These are phyloP conservation scores for Andricus grossulariae DNA, from an alignment of 1,140 invertebrate species.

Conservation along the genomic window DNA sequence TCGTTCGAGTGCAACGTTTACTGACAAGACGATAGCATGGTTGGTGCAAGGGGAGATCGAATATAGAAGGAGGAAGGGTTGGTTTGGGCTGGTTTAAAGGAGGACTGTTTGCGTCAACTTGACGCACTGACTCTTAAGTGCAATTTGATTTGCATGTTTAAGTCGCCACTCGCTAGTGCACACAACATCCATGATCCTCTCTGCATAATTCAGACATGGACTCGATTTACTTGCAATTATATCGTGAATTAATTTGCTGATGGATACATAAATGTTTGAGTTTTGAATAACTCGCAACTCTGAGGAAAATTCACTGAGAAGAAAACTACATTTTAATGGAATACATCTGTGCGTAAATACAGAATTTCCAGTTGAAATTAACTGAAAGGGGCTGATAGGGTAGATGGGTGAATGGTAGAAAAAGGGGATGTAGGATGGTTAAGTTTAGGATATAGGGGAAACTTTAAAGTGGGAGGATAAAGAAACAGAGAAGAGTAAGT, in stretches of 20 bases:
- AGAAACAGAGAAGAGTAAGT: no score
- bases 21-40: neutral
- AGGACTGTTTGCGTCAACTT: conserved; percentile 8
- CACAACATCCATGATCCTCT: neutral
- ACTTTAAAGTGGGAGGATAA: no score
- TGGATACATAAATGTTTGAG: neutral
- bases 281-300: no score
- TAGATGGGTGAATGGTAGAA: no score
- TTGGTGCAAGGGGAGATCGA: neutral
- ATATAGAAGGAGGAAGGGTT: neutral
- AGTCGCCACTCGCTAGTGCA: conserved; percentile 6
- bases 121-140: conserved; percentile 24
- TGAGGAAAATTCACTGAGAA: neutral
- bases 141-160: conserved; percentile 15
- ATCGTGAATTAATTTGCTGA: neutral
- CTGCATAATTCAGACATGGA: neutral
- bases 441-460: no score
- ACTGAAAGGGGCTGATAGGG: no score
- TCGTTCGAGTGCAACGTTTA: conserved; percentile 4
- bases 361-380: no score
- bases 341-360: no score
- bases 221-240: neutral
- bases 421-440: no score
- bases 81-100: conserved; percentile 12
- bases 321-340: neutral